Percentiles rank a stretch among this genome's conserved stretches.
Conservation (phyloP, 2,113 vertebrate species). For the Sinocyclocheilus maitianheensis region DNA sequence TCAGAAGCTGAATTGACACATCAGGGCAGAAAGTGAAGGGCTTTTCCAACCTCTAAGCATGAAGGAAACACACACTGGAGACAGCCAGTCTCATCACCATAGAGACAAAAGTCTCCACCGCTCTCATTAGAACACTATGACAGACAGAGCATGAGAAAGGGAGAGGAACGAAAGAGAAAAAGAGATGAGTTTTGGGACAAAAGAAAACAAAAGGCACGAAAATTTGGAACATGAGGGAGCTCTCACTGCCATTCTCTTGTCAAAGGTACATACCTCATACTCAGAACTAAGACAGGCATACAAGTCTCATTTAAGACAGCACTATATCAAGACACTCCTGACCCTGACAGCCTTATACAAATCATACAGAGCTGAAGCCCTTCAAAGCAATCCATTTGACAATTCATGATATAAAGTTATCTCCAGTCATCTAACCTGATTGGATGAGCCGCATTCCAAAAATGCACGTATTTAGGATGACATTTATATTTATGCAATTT, state of each 20-base stretch:
- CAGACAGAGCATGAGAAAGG: conserved; percentile 9
- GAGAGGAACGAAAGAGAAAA: background rate
- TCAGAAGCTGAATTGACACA: conserved; percentile 40
- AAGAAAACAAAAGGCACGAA: conserved; percentile 7
- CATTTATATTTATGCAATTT: background rate
- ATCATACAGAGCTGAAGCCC: background rate
- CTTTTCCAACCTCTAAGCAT: conserved; percentile 53
- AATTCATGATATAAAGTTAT: background rate
- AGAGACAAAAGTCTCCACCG: conserved; percentile 69
- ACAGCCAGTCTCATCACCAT: conserved; percentile 73
- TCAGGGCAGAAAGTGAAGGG: conserved; percentile 40
- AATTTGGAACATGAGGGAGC: background rate
- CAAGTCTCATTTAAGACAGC: background rate
- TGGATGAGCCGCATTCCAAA: background rate
- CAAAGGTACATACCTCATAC: background rate
- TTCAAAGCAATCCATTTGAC: background rate
- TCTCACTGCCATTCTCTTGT: background rate
- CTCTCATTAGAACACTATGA: conserved; percentile 47
- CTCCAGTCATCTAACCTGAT: background rate
- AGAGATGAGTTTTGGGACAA: conserved; percentile 7
- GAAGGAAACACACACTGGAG: conserved; percentile 68
- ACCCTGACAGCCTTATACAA: background rate
- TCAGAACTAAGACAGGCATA: background rate
- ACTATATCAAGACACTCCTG: background rate
- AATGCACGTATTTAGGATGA: background rate